Base-by-base conservation (phyloP, 2,888 invertebrate genomes). In the Phengaris alcon region DNA sequence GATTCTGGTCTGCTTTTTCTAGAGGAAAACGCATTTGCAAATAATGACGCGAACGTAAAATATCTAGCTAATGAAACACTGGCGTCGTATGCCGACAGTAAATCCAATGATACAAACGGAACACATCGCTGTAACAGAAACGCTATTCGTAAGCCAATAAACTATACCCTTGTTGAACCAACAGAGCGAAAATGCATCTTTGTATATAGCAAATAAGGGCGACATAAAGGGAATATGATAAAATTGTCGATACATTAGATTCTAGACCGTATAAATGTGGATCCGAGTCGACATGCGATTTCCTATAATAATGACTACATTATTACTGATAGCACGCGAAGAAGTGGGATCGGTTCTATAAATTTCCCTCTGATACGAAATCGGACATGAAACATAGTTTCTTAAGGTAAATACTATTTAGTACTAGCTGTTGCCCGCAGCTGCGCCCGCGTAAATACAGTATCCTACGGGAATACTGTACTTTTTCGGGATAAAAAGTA, bases 41-140 rank as follows among this genome's bases (percentile, higher is more conserved):
- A 64, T 44, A 44, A 64, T 64, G 46, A 44, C 15, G 73, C 46
- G 7, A 5, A 57, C 46, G 3, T 46, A 73, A 73, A 55, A 57
- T 57, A 73, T 57, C 57, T 57, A 57, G n/a, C 55, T 57, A 73
- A 73, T 73, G 73, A 57, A 73, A 73, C 46, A 73, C 73, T 46
- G 73, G 48, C 73, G 44, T 57, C 13, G 46, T 73, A 57, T 35
- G 73, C 44, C 22, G 55, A 15, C 57, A 64, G 68, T 74, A 68
- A 74, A 74, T 74, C 68, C 44, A 68, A 74, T 64, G 51, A 74
- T 51, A 74, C 68, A 74, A 74, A 73, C 55, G 44, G 54, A 73
- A 74, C 74, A 74, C 48, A 59, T 52, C 44, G 59, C 44, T 59
- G 64, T 22, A 44, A 64, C 74, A 51, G 70, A 70, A 70, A 69